Base-by-base conservation (phyloP, 2,888 invertebrate species). In the Agrochola lychnidis region DNA sequence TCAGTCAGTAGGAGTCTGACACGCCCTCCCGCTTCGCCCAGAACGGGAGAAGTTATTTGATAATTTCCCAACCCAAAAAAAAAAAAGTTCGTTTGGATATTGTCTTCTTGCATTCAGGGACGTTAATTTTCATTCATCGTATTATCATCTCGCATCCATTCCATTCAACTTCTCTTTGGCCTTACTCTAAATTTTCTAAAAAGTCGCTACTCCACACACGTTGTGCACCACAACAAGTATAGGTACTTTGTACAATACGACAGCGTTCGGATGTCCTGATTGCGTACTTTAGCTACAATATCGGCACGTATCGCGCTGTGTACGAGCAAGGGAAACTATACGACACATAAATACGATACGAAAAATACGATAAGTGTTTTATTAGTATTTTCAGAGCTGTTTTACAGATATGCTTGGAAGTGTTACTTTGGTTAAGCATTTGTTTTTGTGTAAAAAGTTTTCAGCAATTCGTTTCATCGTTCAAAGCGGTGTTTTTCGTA, bases 231-330 rank as follows among this genome's bases (percentile, higher is more conserved):
- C 51, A 51, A 22, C 48, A 48, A 48, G 4, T 51, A 51, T 10
- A 71, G n/a, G 45, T n/a, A 68, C 57, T n/a, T 14, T 30, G 22
- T n/a, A 69, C 84, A 83, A 76, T 86, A 84, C 70, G 79, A 76
- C 86, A 72, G 69, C 86, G 68, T 71, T 74, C 86, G 84, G 84
- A 86, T 75, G 76, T 84, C 84, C 84, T 83, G 88, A 88, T 88
- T 86, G 87, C 76, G 78, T 87, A 88, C 87, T 81, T 86, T 75
- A 79, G 62, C 70, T 51, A 64, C 72, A 68, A 69, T 83, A 83
- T 83, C 83, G 72, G 45, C 66, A 70, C 86, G 88, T 86, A 83
- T 81, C 83, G 62, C 68, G 77, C 57, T 63, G 36, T 63, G 62
- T 51, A 68, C 75, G 62, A 70, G 45, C 66, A 57, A 79, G 64